Conservation (phyloP, 1,140 invertebrate species). For the Pogonomyrmex californicus region DNA sequence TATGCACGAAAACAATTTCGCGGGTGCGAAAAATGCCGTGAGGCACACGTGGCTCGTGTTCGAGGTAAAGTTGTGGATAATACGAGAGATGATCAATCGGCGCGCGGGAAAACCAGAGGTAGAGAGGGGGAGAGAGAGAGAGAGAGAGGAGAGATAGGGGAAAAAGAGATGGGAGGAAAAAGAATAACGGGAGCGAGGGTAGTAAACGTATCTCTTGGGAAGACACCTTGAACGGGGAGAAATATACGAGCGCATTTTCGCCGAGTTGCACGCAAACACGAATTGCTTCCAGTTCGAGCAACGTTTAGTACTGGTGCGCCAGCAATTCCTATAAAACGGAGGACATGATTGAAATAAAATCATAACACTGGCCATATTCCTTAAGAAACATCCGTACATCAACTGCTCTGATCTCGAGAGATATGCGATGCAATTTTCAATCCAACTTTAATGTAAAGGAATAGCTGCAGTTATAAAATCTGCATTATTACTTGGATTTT, state of each 20-base stretch:
- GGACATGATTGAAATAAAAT: constrained; percentile 58
- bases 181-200: constrained; percentile 36
- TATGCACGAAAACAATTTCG: constrained; percentile 66
- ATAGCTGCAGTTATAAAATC: background rate
- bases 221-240: constrained; percentile 69
- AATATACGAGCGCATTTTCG: constrained; percentile 75
- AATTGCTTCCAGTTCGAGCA: constrained; percentile 59
- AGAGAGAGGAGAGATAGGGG: background rate
- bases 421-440: constrained; percentile 15
- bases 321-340: constrained; percentile 49
- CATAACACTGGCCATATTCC: constrained; percentile 27
- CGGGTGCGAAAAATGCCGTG: constrained; percentile 65
- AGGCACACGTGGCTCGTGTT: constrained; percentile 57
- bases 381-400: background rate
- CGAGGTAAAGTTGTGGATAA: constrained; percentile 57
- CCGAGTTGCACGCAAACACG: constrained; percentile 54
- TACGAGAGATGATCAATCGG: constrained; percentile 60
- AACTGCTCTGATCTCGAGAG: constrained; percentile 5
- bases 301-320: constrained; percentile 49
- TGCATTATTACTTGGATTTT: background rate
- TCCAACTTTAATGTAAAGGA: background rate
- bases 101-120: constrained; percentile 18
- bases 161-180: constrained; percentile 20
- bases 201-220: constrained; percentile 71
- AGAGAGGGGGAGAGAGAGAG: constrained; percentile 16